Base-by-base conservation (phyloP, 1,140 invertebrate species). In the Paramacrobiotus metropolitanus region DNA sequence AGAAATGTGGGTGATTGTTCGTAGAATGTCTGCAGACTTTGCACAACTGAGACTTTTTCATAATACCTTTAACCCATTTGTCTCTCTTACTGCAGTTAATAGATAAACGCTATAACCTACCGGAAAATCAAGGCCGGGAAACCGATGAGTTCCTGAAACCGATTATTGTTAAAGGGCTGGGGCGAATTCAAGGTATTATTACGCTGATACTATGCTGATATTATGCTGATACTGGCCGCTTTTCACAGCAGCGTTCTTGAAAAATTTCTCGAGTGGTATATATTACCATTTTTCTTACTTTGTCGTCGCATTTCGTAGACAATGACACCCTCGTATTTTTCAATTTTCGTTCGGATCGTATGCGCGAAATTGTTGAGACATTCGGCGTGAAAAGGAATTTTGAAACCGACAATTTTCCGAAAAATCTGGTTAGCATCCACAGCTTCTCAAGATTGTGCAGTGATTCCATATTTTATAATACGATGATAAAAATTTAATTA, bases 131-230 rank as follows among this genome's bases (percentile, higher is more conserved):
- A 55, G 45, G 67, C 21, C 61, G 66, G 24, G 66, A 73, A 61
- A 77, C 75, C 18, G 75, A 77, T 67, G 75, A 77, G 67, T 77
- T 77, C 67, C 61, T 78, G 24, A 73, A 72, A 60, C 76, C 75
- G 21, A 75, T 76, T 21, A 70, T 77, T 44, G 63, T 72, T 48
- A 65, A 68, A 34, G 64, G 70, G 45, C 69, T 71, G 9, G 15
- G 15, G 15, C 48, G 48, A 15, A 55, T 55, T 28, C 15, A 55
- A 55, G 48, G 48, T 24, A 28, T 9, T 15, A 15, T 40, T 15
- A 40, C 34, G n/a, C 34, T 40, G 34, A 40, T n/a, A 15, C 34
- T 40, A 9, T 40, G 9, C 34, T n/a, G n/a, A n/a, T n/a, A n/a
- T n/a, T n/a, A n/a, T n/a, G n/a, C n/a, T n/a, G n/a, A n/a, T n/a